Evolutionary conservation across 2,888 invertebrate genomes (phyloP), one percentile per base, ranked within the genome.

Genomic region (Fragum whitleyi): DNA sequence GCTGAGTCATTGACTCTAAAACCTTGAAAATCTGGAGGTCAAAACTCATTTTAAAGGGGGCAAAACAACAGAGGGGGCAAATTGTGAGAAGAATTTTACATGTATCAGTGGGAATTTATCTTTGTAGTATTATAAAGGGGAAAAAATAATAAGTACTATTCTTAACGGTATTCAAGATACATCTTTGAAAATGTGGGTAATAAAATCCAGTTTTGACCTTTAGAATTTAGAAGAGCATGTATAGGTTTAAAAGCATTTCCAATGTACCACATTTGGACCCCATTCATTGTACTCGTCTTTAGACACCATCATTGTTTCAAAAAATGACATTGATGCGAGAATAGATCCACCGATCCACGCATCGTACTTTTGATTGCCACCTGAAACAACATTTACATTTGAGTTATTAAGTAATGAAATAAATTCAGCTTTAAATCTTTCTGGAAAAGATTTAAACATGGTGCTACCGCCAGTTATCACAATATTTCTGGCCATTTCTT

Each of bases 401-500:
- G 28, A 26, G 23, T 47, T 70, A 29, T 29, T 51, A 39, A 62
- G 69, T 57, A 76, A 36, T 26, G 39, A 32, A 29, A 42, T 32
- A 9, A 75, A 42, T 29, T 75, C 74, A 21, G 26, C n/a, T 47
- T 70, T 42, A 47, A 76, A 59, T 23, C 76, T 68, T 7, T 76
- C 76, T 9, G 69, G 61, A 39, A 75, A 98, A 95, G 98, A 97
- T 86, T 98, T 98, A 95, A 97, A 98, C 98, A 98, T 98, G 95
- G 98, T 98, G 95, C 97, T 97, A 92, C 97, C 98, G 87, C 97
- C 97, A 85, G 97, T 97, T 91, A 97, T 95, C 94, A 94, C 97
- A 89, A 97, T 92, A 82, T 91, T 92, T 73, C 85, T 81, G 77
- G 90, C 91, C 72, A 93, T 80, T 76, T 93, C 92, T 76, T 88